A percentile compares a stretch with the other conserved stretches of the same genome.
These are phyloP conservation scores for Ageneiosus marmoratus DNA, from an alignment of 2,113 vertebrate species.

Conservation along the genomic window DNA sequence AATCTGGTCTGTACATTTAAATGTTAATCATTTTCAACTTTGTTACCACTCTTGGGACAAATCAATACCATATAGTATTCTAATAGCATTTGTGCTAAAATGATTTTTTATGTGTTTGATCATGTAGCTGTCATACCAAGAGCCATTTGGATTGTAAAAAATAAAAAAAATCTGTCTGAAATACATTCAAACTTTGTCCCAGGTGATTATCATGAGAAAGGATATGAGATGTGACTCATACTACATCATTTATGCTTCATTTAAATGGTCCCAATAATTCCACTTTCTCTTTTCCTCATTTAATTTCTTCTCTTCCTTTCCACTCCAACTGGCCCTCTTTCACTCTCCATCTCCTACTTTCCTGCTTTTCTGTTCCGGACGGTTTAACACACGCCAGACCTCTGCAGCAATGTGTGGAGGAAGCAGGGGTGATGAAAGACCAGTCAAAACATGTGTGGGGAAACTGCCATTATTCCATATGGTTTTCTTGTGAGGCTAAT, in stretches of 20 bases:
- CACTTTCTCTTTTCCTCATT: slow-evolving; percentile 45
- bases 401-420: slow-evolving; percentile 48
- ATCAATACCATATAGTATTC: not conserved
- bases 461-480: slow-evolving; percentile 55
- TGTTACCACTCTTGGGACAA: slow-evolving; percentile 4
- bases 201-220: slow-evolving; percentile 5
- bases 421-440: slow-evolving; percentile 58
- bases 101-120: not conserved
- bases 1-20: not conserved
- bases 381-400: slow-evolving; percentile 60
- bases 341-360: slow-evolving; percentile 36
- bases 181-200: not conserved
- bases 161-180: not conserved
- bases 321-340: slow-evolving; percentile 19
- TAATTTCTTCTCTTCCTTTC: slow-evolving; percentile 29
- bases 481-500: slow-evolving; percentile 48
- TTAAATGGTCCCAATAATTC: slow-evolving; percentile 31
- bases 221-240: slow-evolving; percentile 31
- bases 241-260: slow-evolving; percentile 23
- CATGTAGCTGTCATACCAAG: not conserved
- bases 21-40: not conserved
- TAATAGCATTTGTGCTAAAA: not conserved
- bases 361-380: slow-evolving; percentile 48
- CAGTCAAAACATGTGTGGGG: slow-evolving; percentile 53
- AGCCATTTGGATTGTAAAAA: not conserved